A percentile compares a stretch with the other conserved stretches of the same genome.
Conservation (phyloP, 1,140 invertebrate genomes). For the Drosophila jambulina region DNA sequence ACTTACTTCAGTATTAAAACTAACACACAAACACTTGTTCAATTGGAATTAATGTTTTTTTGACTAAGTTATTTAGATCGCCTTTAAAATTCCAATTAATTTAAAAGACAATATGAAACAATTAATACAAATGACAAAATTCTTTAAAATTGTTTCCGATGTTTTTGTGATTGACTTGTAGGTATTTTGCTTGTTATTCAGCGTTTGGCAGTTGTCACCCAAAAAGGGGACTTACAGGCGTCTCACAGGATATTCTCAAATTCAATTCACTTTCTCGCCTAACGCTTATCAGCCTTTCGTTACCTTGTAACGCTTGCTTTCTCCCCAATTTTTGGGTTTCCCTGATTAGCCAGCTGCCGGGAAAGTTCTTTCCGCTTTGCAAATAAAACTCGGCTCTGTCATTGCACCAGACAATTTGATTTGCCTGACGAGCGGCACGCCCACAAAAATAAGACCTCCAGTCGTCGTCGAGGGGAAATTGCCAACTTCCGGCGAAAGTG, state of each 20-base stretch:
- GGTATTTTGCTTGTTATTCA: too few species aligned
- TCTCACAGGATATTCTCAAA: neutral
- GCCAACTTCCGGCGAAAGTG: slow-evolving; percentile 67
- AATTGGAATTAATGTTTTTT: too few species aligned
- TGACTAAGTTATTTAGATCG: too few species aligned
- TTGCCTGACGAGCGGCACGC: slow-evolving; percentile 54
- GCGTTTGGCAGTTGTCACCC: neutral
- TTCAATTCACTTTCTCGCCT: slow-evolving; percentile 3
- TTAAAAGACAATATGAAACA: too few species aligned
- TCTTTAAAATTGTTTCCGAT: too few species aligned
- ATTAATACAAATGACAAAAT: too few species aligned
- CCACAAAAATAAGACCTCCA: slow-evolving; percentile 35
- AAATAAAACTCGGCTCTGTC: slow-evolving; percentile 64
- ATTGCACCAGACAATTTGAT: slow-evolving; percentile 74
- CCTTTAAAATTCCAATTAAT: too few species aligned
- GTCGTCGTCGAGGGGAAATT: slow-evolving; percentile 66
- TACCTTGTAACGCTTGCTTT: neutral
- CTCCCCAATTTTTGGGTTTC: neutral
- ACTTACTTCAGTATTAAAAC: too few species aligned
- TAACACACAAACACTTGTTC: too few species aligned
- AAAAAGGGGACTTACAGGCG: neutral
- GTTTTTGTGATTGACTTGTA: too few species aligned
- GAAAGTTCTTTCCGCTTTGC: slow-evolving; percentile 53
- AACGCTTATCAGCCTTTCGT: neutral
- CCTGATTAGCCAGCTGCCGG: slow-evolving; percentile 69